Evolutionary conservation across 64 coral and sea anemone genomes (phyloP).

Genomic region (Stichodactyla helianthus): DNA sequence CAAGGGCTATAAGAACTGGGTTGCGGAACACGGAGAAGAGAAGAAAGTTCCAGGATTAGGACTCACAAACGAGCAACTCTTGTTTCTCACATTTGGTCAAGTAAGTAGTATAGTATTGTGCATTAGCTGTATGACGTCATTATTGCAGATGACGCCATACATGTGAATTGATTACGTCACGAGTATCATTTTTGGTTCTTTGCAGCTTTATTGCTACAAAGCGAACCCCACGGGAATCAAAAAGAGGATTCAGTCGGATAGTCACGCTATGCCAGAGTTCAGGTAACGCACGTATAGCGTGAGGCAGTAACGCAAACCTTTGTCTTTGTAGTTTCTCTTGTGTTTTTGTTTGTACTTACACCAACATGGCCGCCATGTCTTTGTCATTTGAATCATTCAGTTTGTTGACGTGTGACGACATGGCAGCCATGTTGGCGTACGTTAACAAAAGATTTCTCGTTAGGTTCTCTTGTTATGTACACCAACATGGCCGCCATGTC

Average conservation of each 20-base stretch:
- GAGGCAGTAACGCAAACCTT: neutral
- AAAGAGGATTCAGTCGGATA: neutral
- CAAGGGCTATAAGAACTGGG: slow-evolving; percentile 54
- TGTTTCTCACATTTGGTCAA: slow-evolving; percentile 45
- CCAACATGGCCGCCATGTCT: too few species aligned
- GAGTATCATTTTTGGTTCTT: neutral
- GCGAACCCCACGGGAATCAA: slow-evolving; percentile 4
- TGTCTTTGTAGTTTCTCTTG: too few species aligned
- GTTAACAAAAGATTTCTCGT: too few species aligned
- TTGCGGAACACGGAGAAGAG: slow-evolving; percentile 39
- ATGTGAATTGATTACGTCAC: neutral
- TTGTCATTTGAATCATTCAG: too few species aligned
- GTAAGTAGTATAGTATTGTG: slow-evolving; percentile 9
- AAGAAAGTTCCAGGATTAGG: slow-evolving; percentile 24
- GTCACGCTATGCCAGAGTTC: slow-evolving; percentile 33
- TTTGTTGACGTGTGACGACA: too few species aligned
- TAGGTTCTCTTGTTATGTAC: too few species aligned
- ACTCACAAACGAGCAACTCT: slow-evolving; percentile 40
- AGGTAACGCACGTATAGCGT: slow-evolving; percentile 12
- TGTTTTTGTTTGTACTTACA: too few species aligned
- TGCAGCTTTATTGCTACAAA: slow-evolving; percentile 15
- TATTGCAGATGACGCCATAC: neutral
- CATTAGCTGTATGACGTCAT: neutral
- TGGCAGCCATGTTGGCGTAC: too few species aligned
- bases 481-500: too few species aligned